Base-by-base conservation (phyloP, 2,797 vertebrate genomes). In the Peromyscus nudipes region DNA sequence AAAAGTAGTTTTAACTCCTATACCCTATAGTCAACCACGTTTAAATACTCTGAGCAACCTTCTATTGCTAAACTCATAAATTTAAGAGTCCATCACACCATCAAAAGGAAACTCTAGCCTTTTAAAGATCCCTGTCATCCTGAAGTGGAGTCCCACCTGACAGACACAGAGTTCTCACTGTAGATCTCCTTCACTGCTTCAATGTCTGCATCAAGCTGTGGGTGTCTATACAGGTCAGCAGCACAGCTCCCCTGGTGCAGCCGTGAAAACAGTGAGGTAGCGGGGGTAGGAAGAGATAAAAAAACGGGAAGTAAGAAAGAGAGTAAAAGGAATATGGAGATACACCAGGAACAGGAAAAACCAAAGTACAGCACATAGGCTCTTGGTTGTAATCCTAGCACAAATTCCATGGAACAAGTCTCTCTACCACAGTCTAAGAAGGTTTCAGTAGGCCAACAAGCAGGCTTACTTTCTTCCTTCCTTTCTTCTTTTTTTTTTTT, bases 171-270 rank as follows among this genome's bases (percentile, higher is more conserved):
- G 97, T 99, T 99, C 98, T 99, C 99, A 4, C 99, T 99, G 98
- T 99, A 99, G 98, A 99, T 99, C 98, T 99, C 99, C 98, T 99
- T 99, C 97, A 99, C 99, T 0, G 99, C 99, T 98, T 99, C 99
- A 6, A 99, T 99, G 98, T 99, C 99, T 81, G 99, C 99, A 67
- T 99, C 99, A 95, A 99, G 99, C 98, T 99, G 99, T 1, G 99
- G 99, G 98, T 99, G 99, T 62, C 99, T 99, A 98, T 99, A 99
- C 92, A 99, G 99, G 98, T 99, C 99, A 84, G 99, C 99, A 4
- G 99, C 99, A 95, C 99, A 99, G 98, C 99, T 99, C 89, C 99
- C 99, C 99, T 99, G 98, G 0, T 80, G 98, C 6, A 77, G n/a
- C 62, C 92, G 81, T 69, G 84, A 84, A 97, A 76, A 73, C 19